Conservation (phyloP, 2,888 invertebrate genomes). For the Cephalotes varians region DNA sequence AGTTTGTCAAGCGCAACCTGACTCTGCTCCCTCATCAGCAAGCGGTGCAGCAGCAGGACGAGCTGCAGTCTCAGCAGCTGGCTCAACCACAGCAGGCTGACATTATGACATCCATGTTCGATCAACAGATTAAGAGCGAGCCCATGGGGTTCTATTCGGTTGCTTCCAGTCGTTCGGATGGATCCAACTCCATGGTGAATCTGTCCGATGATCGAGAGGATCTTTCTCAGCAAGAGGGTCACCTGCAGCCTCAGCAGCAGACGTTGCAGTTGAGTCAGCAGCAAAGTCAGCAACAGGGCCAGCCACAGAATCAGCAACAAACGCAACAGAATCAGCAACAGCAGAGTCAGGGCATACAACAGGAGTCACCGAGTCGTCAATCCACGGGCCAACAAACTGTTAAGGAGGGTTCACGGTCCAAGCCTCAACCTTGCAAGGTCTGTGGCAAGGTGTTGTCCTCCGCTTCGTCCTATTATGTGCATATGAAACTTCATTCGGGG, state of each 20-base stretch:
- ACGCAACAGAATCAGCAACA: slow-evolving; percentile 80
- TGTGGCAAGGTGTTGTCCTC: slow-evolving; percentile 93
- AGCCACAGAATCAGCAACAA: slow-evolving; percentile 75
- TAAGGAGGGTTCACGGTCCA: slow-evolving; percentile 87
- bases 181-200: slow-evolving; percentile 85
- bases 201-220: slow-evolving; percentile 84
- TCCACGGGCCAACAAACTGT: slow-evolving; percentile 83
- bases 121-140: slow-evolving; percentile 91
- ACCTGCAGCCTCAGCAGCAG: slow-evolving; percentile 84
- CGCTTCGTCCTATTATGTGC: slow-evolving; percentile 93
- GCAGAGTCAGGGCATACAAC: slow-evolving; percentile 70
- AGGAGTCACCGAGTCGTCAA: slow-evolving; percentile 80
- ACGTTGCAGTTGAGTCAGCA: slow-evolving; percentile 84
- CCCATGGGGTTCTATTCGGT: slow-evolving; percentile 89
- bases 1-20: slow-evolving; percentile 86
- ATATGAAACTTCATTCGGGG: slow-evolving; percentile 93
- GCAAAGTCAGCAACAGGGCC: slow-evolving; percentile 83
- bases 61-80: slow-evolving; percentile 76
- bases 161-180: slow-evolving; percentile 84
- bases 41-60: slow-evolving; percentile 77
- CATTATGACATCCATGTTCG: slow-evolving; percentile 88
- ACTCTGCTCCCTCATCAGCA: slow-evolving; percentile 86
- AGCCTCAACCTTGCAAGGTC: slow-evolving; percentile 92
- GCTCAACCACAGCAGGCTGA: slow-evolving; percentile 78
- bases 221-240: slow-evolving; percentile 84